Evolutionary conservation across 64 coral and sea anemone species (phyloP).

Genomic region (Stylophora pistillata): DNA sequence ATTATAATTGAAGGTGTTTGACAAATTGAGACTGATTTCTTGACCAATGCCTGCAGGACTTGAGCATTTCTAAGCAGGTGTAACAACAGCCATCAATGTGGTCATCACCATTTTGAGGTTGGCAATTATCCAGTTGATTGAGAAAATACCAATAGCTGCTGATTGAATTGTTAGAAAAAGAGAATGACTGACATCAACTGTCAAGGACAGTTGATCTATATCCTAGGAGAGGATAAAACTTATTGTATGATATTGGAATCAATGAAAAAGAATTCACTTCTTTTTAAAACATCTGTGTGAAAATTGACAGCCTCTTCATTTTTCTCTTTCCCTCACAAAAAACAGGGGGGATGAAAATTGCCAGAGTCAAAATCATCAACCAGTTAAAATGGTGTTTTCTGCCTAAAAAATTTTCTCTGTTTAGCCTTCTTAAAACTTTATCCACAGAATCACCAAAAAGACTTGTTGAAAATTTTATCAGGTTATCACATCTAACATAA

Average conservation of each 20-base stretch:
- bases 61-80: background rate
- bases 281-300: background rate
- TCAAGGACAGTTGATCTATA: background rate
- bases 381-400: too few relatives aligned
- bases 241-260: background rate
- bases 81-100: background rate
- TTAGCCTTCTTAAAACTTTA: too few relatives aligned
- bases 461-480: too few relatives aligned
- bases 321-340: background rate
- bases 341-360: too few relatives aligned
- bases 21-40: conserved; percentile 12
- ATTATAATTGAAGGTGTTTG: background rate
- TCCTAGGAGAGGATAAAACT: background rate
- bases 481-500: too few relatives aligned
- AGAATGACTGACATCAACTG: background rate
- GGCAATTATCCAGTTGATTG: background rate
- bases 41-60: background rate
- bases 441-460: too few relatives aligned
- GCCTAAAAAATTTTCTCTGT: too few relatives aligned
- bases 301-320: background rate
- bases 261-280: background rate
- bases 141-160: background rate
- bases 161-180: background rate
- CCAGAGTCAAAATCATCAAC: too few relatives aligned
- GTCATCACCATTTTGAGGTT: background rate